Conservation (phyloP, 2,113 vertebrate genomes). For the Peromyscus californicus region DNA sequence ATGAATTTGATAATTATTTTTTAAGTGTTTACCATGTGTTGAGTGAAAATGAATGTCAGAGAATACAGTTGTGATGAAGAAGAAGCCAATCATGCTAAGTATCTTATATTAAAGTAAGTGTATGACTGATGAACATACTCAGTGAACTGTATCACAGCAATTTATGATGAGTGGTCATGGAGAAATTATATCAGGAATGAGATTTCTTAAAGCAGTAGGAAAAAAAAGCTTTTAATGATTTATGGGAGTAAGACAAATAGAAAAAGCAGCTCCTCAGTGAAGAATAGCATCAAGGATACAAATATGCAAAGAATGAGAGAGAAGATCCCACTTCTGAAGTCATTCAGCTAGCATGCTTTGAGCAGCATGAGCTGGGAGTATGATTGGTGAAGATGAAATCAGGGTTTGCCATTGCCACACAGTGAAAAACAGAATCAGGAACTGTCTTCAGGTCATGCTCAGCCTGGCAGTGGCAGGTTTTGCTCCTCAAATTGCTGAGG, state of each 20-base stretch:
- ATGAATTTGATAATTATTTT: background rate
- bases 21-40: background rate
- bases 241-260: background rate
- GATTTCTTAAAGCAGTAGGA: background rate
- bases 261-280: background rate
- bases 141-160: background rate
- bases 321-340: accelerated
- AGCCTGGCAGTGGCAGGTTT: background rate
- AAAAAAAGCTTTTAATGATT: slow-evolving; percentile 7
- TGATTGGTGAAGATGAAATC: background rate
- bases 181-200: background rate
- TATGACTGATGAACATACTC: background rate
- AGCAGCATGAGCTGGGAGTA: accelerated
- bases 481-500: background rate
- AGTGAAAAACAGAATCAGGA: background rate
- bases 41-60: background rate
- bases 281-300: background rate
- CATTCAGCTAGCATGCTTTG: no score
- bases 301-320: background rate
- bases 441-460: background rate
- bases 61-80: background rate
- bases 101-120: background rate
- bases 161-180: background rate
- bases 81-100: background rate
- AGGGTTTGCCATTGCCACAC: accelerated